These are phyloP conservation scores for Circaetus gallicus DNA, from an alignment of 2,113 vertebrate genomes.

Conservation along the genomic window DNA sequence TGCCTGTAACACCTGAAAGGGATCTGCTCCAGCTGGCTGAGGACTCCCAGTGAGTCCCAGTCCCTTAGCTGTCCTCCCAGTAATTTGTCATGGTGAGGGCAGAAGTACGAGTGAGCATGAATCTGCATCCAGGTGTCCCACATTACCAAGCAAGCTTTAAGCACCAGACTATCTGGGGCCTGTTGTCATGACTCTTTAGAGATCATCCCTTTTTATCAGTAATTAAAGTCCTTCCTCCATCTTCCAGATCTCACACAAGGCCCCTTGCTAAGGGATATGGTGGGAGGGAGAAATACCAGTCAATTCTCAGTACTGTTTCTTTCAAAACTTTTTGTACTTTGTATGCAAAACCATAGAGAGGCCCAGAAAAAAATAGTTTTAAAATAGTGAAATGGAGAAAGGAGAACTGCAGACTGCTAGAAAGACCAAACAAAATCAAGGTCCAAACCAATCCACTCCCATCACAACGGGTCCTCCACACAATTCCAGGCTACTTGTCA, in stretches of 20 bases:
- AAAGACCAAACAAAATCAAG: neutral
- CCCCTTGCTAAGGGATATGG: neutral
- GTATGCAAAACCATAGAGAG: neutral
- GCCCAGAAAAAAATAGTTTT: neutral
- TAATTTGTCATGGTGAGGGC: neutral
- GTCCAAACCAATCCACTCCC: neutral
- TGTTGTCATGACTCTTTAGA: neutral
- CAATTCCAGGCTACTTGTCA: neutral
- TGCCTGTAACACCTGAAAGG: neutral
- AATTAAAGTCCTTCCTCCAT: neutral
- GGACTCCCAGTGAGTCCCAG: neutral
- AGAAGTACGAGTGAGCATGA: neutral
- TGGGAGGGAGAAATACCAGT: neutral
- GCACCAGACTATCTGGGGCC: neutral
- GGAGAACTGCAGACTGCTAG: neutral
- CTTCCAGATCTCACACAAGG: neutral
- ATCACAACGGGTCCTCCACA: neutral
- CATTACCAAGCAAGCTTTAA: neutral
- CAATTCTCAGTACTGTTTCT: neutral
- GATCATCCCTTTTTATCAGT: neutral
- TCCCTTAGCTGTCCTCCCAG: neutral
- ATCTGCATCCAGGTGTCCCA: neutral
- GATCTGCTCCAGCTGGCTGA: neutral
- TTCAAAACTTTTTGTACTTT: neutral
- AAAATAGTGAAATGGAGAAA: neutral